Evolutionary conservation across 2,797 vertebrate genomes (phyloP).

Genomic region (Halcyon leucocephala): DNA sequence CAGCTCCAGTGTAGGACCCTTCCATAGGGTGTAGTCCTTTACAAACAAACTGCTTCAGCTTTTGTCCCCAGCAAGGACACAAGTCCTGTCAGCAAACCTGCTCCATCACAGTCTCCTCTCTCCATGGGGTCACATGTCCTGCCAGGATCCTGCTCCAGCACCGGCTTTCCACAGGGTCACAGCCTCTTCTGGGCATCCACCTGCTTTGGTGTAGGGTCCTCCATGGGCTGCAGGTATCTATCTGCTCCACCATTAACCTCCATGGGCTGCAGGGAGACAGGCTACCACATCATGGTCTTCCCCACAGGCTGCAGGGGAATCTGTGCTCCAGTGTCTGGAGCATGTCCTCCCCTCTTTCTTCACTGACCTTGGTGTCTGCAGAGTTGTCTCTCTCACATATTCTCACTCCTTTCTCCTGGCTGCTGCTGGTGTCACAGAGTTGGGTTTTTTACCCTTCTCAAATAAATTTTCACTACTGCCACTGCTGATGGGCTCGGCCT

Average conservation of each 20-base stretch:
- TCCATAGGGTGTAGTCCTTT: too few relatives aligned
- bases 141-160: neutral
- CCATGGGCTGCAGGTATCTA: neutral
- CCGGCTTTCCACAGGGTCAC: neutral
- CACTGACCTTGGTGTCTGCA: neutral
- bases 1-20: too few relatives aligned
- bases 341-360: neutral
- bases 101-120: too few relatives aligned
- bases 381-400: too few relatives aligned
- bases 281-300: neutral
- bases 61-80: too few relatives aligned
- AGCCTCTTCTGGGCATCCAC: neutral
- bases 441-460: neutral
- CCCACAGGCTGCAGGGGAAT: neutral
- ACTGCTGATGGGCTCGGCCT: accelerated
- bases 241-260: neutral
- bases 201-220: neutral
- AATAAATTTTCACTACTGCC: neutral
- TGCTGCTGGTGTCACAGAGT: neutral
- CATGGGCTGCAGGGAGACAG: neutral
- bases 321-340: neutral
- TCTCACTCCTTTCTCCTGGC: neutral
- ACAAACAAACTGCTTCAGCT: too few relatives aligned
- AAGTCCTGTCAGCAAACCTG: too few relatives aligned
- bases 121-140: neutral